Base-by-base conservation (phyloP, 1,140 invertebrate genomes). In the Cylas formicarius region DNA sequence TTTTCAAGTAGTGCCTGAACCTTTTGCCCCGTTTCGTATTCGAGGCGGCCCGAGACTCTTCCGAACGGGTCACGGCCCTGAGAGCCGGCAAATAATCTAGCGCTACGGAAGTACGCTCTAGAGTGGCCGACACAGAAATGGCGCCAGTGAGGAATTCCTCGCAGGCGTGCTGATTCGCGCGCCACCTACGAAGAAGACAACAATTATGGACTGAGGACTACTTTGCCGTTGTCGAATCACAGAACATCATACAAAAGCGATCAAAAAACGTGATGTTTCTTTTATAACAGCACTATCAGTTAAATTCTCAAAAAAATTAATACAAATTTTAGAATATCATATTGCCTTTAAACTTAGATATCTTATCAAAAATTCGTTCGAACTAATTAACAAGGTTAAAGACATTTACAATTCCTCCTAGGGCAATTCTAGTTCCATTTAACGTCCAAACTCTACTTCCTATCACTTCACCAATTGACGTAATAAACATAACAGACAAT, bases 1-100 rank as follows among this genome's bases (percentile, higher is more conserved):
- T 46, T 29, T 42, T 50, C 4, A 80, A 62, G 61, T 80, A 79
- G 57, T 78, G 73, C 65, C 73, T 77, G 59, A 78, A 80, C 28
- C 77, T 64, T 63, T 68, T 78, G 53, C 70, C 74, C 59, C 70
- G 67, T 59, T 65, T 76, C 14, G 46, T 55, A 53, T 65, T 70
- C 16, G 45, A 62, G 26, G 66, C 62, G 4, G 69, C 67, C 50
- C 76, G 71, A 9, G 55, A 50, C 46, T 67, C 70, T 53, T 80
- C 77, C 21, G 69, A 61, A 33, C 75, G 68, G 40, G 73, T 74
- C 26, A 80, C 75, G 24, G 61, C 59, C 14, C 77, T 68, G 43
- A 78, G 67, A 1, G 54, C 48, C 2, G 77, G 65, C 63, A 77
- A 73, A 44, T 75, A 78, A 52, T 80, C 78, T 13, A 76, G 17